Conservation (phyloP, 2,888 invertebrate genomes). For the Tetragonisca angustula region DNA sequence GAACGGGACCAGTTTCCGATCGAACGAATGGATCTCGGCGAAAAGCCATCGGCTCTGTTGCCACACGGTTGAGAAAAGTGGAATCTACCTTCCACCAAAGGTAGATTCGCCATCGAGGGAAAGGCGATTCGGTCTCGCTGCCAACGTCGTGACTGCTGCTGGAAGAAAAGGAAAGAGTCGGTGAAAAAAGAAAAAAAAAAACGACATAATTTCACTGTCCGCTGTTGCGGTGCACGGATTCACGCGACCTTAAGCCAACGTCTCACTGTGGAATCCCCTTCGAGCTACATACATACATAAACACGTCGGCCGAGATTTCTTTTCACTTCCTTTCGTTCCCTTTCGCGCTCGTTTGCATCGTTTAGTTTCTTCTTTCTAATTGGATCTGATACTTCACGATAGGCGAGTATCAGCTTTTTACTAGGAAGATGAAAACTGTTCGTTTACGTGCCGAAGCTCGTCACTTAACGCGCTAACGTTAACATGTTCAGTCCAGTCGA, state of each 20-base stretch:
- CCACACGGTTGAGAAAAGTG: conserved; percentile 47
- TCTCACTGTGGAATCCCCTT: conserved; percentile 41
- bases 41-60: conserved; percentile 54
- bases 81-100: not conserved
- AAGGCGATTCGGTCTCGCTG: conserved; percentile 37
- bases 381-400: not conserved
- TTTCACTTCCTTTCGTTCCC: conserved; percentile 14
- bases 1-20: not conserved
- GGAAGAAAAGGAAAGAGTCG: conserved; percentile 53
- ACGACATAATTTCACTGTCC: conserved; percentile 61
- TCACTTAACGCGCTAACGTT: not conserved
- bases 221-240: conserved; percentile 66
- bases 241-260: conserved; percentile 65
- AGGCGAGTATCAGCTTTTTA: too few relatives aligned
- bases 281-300: not conserved
- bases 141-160: conserved; percentile 8
- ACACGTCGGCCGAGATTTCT: conserved; percentile 33
- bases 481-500: too few relatives aligned
- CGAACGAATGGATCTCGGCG: not conserved
- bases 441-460: not conserved
- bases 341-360: not conserved
- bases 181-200: conserved; percentile 41
- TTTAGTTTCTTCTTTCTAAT: not conserved
- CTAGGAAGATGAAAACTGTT: not conserved
- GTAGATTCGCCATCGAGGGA: conserved; percentile 37